phyloP scores from a whole-genome alignment of 2,113 vertebrate genomes.

The Atherinomorus stipes region DNA sequence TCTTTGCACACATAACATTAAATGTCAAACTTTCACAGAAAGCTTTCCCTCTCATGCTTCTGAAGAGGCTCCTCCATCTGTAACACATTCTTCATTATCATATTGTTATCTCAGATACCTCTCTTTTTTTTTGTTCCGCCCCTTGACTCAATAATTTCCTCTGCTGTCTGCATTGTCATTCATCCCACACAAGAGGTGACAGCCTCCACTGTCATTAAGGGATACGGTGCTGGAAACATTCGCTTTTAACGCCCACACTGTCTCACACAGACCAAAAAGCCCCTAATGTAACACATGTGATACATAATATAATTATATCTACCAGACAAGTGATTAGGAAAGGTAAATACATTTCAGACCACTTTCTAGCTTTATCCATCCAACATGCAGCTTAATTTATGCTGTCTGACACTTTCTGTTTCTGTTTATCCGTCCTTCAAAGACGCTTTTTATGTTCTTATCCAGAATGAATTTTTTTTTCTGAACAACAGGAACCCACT shows the following conservation, averaged over 20 bases:
- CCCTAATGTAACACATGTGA: background rate
- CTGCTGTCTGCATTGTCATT: constrained; percentile 41
- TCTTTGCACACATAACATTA: constrained; percentile 42
- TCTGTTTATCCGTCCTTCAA: background rate
- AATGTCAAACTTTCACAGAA: constrained; percentile 47
- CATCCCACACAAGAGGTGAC: constrained; percentile 28
- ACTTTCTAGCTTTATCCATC: background rate
- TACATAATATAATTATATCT: background rate
- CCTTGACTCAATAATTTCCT: constrained; percentile 20
- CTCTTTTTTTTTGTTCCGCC: background rate
- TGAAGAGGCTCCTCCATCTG: constrained; percentile 1
- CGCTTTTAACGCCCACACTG: constrained; percentile 42
- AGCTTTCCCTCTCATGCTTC: constrained; percentile 11
- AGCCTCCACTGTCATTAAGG: constrained; percentile 9
- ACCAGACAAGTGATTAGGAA: background rate
- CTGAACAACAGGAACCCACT: background rate
- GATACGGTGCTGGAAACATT: constrained; percentile 35
- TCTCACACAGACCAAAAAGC: constrained; percentile 16
- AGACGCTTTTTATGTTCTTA: background rate
- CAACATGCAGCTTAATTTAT: background rate
- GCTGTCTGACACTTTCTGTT: background rate
- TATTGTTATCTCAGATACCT: constrained; percentile 19
- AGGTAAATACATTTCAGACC: background rate
- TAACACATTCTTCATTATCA: constrained; percentile 35
- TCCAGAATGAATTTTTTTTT: background rate